Conservation (phyloP, 2,797 vertebrate species). For the Lycodopsis pacificus region DNA sequence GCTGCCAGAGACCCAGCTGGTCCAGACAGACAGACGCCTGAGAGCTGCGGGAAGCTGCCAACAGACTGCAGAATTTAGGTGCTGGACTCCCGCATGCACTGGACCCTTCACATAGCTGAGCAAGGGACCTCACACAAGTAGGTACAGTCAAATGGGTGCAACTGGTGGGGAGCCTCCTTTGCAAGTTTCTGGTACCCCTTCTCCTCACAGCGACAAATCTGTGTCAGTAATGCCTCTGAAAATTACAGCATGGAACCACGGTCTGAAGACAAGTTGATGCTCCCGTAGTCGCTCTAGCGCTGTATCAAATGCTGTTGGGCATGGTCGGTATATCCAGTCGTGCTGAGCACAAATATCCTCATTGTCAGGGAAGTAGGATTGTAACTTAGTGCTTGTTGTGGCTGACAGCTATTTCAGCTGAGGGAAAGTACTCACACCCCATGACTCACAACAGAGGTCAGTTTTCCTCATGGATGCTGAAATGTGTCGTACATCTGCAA, state of each 20-base stretch:
- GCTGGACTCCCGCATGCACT: background rate
- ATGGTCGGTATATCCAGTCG: too few relatives aligned
- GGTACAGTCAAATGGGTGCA: background rate
- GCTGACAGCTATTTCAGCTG: too few relatives aligned
- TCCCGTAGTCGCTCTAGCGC: too few relatives aligned
- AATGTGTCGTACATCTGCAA: too few relatives aligned
- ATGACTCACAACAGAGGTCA: too few relatives aligned
- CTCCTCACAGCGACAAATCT: background rate
- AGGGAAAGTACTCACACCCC: too few relatives aligned
- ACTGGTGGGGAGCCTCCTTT: background rate
- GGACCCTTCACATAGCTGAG: background rate
- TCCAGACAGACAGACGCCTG: constrained; percentile 62
- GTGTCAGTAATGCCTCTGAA: background rate
- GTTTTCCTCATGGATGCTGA: too few relatives aligned
- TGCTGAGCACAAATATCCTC: too few relatives aligned
- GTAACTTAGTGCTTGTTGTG: too few relatives aligned
- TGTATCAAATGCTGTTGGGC: too few relatives aligned
- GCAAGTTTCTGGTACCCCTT: background rate
- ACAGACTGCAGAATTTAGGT: constrained; percentile 34
- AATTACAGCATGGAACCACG: background rate
- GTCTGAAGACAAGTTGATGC: too few relatives aligned
- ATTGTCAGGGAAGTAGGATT: too few relatives aligned
- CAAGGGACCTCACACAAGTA: background rate
- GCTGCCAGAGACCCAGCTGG: constrained; percentile 69
- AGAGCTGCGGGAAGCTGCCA: constrained; percentile 61